Base-by-base conservation (phyloP, 1,140 invertebrate genomes). In the Drosophila subobscura region DNA sequence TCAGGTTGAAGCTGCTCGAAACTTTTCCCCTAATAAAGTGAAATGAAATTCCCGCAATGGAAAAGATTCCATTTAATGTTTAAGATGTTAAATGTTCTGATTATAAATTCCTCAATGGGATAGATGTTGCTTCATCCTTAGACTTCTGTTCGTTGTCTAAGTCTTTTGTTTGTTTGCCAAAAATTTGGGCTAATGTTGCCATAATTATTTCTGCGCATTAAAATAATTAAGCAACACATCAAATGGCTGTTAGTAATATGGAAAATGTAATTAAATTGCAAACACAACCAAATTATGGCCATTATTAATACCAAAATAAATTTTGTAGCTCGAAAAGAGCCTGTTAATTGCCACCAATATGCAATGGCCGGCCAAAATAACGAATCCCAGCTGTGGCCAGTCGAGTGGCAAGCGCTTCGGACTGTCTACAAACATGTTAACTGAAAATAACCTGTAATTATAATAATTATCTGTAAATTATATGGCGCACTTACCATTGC, bases 401-500 rank as follows among this genome's bases (percentile, higher is more conserved):
- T 67, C 45, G 41, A 63, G 72, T 33, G 58, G 37, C 23, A 58
- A 47, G 52, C 47, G 64, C 53, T 20, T 20, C 16, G 1, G 16
- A 20, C 16, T 20, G 45, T 44, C 47, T 33, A 58, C 59, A 83
- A 68, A 59, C 46, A 79, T 72, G 83, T 88, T 88, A 88, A 88
- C 84, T 83, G 78, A 88, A 81, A 83, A 88, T 89, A 83, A 79
- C 78, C 61, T 70, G 83, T 88, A 88, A 88, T 88, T 88, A 88
- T 88, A 83, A 88, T 83, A 88, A 88, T 88, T 83, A 88, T 88
- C 79, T 83, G 83, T 88, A 88, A 88, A 88, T 88, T 88, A 88
- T 88, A 88, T 79, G 66, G 75, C 83, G 78, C 72, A 88, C 74
- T 88, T 79, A 83, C 83, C 79, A 88, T 88, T 88, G 84, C 83